phyloP scores from a whole-genome alignment of 2,888 invertebrate species.

The Sisyra terminalis region DNA sequence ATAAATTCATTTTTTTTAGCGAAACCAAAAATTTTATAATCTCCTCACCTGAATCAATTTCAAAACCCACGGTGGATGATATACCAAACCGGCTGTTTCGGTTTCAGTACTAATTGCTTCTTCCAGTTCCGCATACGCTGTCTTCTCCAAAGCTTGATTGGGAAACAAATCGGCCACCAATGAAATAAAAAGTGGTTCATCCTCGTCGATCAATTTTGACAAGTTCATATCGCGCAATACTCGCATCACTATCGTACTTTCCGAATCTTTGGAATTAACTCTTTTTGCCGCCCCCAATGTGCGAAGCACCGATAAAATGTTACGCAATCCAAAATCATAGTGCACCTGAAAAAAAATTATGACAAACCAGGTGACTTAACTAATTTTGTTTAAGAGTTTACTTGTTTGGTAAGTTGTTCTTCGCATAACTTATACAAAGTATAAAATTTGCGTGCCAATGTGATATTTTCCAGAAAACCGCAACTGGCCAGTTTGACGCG shows the following conservation, averaged over 20 bases:
- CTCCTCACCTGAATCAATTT: constrained; percentile 70
- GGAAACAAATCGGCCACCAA: constrained; percentile 91
- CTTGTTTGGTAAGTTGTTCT: constrained; percentile 93
- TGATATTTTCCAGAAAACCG: constrained; percentile 90
- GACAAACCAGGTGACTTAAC: no score
- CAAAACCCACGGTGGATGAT: constrained; percentile 88
- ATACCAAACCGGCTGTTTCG: constrained; percentile 61
- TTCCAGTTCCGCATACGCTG: constrained; percentile 76
- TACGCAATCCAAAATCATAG: constrained; percentile 91
- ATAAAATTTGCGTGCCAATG: constrained; percentile 88
- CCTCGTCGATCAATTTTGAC: constrained; percentile 92
- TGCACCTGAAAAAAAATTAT: constrained; percentile 54
- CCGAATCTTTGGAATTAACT: constrained; percentile 79
- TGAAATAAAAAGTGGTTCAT: constrained; percentile 94
- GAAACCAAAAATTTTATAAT: no score
- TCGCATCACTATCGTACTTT: constrained; percentile 92
- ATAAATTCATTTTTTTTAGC: no score
- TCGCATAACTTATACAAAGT: constrained; percentile 93
- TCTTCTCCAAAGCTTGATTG: constrained; percentile 85
- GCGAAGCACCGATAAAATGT: constrained; percentile 85
- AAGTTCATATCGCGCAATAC: constrained; percentile 96
- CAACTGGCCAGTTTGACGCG: constrained; percentile 91
- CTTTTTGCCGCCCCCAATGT: constrained; percentile 87
- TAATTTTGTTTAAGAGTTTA: constrained; percentile 17
- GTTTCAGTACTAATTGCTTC: constrained; percentile 74